Evolutionary conservation across 2,113 vertebrate genomes (phyloP), one percentile per base, ranked within the genome.

Genomic region (Rhipidura dahli): DNA sequence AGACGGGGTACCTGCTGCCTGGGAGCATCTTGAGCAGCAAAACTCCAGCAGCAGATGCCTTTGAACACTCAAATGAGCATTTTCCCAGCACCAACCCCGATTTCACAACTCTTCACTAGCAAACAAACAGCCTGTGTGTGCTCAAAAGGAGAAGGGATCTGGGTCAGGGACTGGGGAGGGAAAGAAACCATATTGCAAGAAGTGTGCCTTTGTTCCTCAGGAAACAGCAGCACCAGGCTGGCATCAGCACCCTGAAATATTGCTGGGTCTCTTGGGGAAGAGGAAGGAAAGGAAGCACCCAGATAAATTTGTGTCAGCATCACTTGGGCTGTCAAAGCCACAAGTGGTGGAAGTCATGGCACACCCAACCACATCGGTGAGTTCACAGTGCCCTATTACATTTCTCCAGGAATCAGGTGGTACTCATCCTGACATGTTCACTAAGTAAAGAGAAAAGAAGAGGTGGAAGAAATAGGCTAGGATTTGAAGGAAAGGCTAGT

Each of bases 261-360:
- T 0, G 0, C 35, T 61, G 24, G 31, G 30, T 19, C 11, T 77
- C 63, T 47, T 56, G 54, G 87, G 63, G 65, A 88, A 72, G 50
- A 66, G 19, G 56, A 90, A 83, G 63, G 75, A 65, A 76, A 53
- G 31, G n/a, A 49, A 73, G 10, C 5, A 9, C 26, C 26, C 9
- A 3, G 30, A 66, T 1, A 4, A 75, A 73, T 4, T 24, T 0
- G 0, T 20, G 22, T 10, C 0, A 0, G 16, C 17, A 64, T 19
- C 2, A 0, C 60, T 27, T 53, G 61, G 20, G 16, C 16, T 61
- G 26, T n/a, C 24, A 64, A 64, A 94, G 45, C 12, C 51, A 35
- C 1, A 0, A 9, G 14, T 28, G 14, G 15, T 20, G 9, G 28
- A 91, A 28, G 15, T 35, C 40, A 68, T 2, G 16, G 61, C 50